A percentile compares a stretch with the other conserved stretches of the same genome.
phyloP scores from a whole-genome alignment of 92 coral and sea anemone species.

The Epizoanthus scotinus region DNA sequence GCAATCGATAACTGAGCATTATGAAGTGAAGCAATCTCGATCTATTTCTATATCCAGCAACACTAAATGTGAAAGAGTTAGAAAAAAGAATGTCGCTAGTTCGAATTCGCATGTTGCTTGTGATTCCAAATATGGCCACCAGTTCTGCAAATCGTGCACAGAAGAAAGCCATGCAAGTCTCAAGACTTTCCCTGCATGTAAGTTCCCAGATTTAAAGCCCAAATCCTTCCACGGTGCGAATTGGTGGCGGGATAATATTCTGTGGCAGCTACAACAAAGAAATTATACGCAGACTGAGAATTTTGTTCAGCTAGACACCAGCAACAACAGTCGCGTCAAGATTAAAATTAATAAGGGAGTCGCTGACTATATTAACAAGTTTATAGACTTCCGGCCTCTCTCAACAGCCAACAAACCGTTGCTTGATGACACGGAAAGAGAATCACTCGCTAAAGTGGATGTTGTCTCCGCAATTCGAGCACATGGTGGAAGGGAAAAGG shows the following conservation, averaged over 20 bases:
- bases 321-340: constrained; percentile 45
- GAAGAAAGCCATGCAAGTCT: constrained; percentile 20
- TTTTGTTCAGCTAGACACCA: constrained; percentile 61
- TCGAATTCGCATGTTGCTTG: not conserved
- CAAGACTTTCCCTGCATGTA: constrained; percentile 28
- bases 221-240: constrained; percentile 43
- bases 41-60: not conserved
- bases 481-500: constrained; percentile 48
- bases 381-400: constrained; percentile 63
- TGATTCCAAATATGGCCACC: constrained; percentile 5
- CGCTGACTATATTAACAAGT: constrained; percentile 78
- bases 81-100: not conserved
- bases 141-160: constrained; percentile 22
- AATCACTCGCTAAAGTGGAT: constrained; percentile 56
- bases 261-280: constrained; percentile 75
- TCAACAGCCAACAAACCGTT: constrained; percentile 38
- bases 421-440: constrained; percentile 49
- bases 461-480: constrained; percentile 69
- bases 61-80: not conserved
- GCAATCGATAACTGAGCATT: not conserved
- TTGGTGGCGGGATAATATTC: constrained; percentile 85
- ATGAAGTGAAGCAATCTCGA: constrained; percentile 11
- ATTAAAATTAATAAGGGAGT: constrained; percentile 68
- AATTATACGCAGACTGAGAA: constrained; percentile 70
- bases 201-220: constrained; percentile 35